Evolutionary conservation across 1,140 invertebrate genomes (phyloP), one percentile per base, ranked within the genome.

Genomic region (Akabosia matsudoensis): DNA sequence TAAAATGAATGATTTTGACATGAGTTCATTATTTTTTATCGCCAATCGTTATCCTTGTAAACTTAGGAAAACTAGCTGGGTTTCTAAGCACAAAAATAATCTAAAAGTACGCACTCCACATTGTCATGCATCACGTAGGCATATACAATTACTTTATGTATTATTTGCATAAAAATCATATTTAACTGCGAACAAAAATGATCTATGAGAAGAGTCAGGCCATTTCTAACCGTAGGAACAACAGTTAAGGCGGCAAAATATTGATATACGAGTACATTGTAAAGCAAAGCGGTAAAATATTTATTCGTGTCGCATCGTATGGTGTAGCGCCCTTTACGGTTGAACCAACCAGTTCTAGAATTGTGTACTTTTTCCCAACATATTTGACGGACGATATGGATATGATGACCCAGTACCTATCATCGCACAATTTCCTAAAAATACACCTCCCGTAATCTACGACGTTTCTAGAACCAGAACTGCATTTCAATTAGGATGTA

Each of bases 91-190:
- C 54, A 56, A 56, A 56, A 16, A 56, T 13, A 16, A 22, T 56
- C 24, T 56, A 10, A 22, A 45, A 18, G 18, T 45, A 18, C 37
- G 37, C 18, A n/a, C n/a, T n/a, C n/a, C n/a, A n/a, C n/a, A n/a
- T n/a, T n/a, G n/a, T n/a, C n/a, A n/a, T 45, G 37, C 18, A 45
- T 45, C 18, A 10, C 7, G 7, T 45, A 18, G 7, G 37, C 18
- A 45, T 45, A 18, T 61, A 61, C 54, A 61, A 61, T 16, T 61
- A 13, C 54, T 14, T 7, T 61, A 7, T 61, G 24, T 22, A 61
- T 28, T 67, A 67, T 67, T 67, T 67, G n/a, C 61, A 67, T 67
- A 67, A 67, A 67, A 67, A 67, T 30, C 61, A 31, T 31, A 67
- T 67, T 67, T 67, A 67, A 4, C 28, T 67, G 24, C 28, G 31